Conservation (phyloP, 2,113 vertebrate genomes). For the Hypomesus transpacificus region DNA sequence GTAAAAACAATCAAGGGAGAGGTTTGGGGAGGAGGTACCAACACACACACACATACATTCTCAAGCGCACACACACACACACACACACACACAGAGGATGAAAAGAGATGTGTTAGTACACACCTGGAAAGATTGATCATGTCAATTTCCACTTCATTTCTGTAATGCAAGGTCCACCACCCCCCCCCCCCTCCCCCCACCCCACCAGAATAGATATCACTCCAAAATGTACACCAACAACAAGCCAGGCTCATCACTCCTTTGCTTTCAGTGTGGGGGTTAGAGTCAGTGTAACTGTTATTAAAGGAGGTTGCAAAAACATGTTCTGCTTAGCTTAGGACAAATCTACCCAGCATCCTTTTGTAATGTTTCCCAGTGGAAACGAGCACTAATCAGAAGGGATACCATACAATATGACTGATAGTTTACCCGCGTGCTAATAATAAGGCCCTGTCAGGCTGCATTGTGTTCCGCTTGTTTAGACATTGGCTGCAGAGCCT, state of each 20-base stretch:
- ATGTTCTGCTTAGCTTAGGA: neutral
- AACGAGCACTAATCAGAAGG: neutral
- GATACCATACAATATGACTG: neutral
- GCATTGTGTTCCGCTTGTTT: neutral
- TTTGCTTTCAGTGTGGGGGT: no score
- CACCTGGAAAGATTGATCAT: constrained; percentile 59
- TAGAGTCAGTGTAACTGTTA: neutral
- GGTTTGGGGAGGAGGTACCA: neutral
- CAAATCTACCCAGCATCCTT: neutral
- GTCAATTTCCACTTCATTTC: constrained; percentile 58
- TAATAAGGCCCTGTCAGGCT: no score
- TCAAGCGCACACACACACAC: neutral
- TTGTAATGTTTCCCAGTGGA: neutral
- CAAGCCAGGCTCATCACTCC: no score
- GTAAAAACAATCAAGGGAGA: constrained; percentile 19
- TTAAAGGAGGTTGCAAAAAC: neutral
- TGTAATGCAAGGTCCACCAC: constrained; percentile 24
- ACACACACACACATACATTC: neutral
- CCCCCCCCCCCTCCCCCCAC: no score
- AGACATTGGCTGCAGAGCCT: neutral
- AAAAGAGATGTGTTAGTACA: constrained; percentile 43
- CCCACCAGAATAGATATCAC: no score
- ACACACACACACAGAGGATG: constrained; percentile 17
- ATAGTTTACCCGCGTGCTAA: neutral
- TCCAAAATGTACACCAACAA: no score